A percentile compares a stretch with the other conserved stretches of the same genome.
These are phyloP conservation scores for Magallana angulata DNA, from an alignment of 1,140 invertebrate genomes.

Conservation along the genomic window DNA sequence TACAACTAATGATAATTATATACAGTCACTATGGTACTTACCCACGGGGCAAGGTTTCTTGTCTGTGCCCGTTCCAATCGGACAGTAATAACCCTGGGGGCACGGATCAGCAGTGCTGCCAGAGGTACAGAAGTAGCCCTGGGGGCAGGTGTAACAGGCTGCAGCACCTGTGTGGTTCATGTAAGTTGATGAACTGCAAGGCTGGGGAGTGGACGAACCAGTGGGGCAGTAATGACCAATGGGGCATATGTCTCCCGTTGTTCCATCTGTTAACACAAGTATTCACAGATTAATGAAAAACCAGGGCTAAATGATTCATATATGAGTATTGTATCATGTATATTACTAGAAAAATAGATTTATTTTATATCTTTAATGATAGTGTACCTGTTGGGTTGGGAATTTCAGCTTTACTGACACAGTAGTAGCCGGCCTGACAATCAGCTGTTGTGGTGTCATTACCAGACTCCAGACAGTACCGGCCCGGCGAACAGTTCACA, in stretches of 20 bases:
- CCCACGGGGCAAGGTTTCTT: conserved; percentile 73
- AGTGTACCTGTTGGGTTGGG: conserved; percentile 73
- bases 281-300: conserved; percentile 39
- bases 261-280: conserved; percentile 62
- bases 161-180: conserved; percentile 75
- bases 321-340: too few species aligned
- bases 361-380: too few species aligned
- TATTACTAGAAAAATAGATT: too few species aligned
- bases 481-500: conserved; percentile 67
- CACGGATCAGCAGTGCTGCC: conserved; percentile 71
- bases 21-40: conserved; percentile 43
- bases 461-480: conserved; percentile 70
- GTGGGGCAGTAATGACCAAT: conserved; percentile 74
- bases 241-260: conserved; percentile 75
- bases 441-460: conserved; percentile 65
- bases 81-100: conserved; percentile 77
- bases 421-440: conserved; percentile 74
- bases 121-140: conserved; percentile 72
- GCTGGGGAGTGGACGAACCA: conserved; percentile 61
- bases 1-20: too few species aligned
- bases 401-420: conserved; percentile 66
- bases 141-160: conserved; percentile 72
- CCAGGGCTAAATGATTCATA: background rate
- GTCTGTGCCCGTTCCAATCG: conserved; percentile 67
- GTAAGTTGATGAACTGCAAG: conserved; percentile 71